These are phyloP conservation scores for Channa striata DNA, from an alignment of 2,797 vertebrate species.

Conservation along the genomic window DNA sequence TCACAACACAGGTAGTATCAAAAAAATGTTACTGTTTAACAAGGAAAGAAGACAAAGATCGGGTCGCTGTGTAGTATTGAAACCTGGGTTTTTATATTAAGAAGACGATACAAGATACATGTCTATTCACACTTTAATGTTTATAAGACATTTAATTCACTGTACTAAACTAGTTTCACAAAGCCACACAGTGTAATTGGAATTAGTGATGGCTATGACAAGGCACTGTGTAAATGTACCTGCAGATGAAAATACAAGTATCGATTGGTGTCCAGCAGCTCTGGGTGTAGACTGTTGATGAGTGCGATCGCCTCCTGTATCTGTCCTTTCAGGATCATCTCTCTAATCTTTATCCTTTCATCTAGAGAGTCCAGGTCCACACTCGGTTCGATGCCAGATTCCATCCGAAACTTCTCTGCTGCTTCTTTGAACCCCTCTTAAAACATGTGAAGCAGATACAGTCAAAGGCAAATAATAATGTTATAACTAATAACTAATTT, in stretches of 20 bases:
- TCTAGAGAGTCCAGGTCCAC: slow-evolving; percentile 96
- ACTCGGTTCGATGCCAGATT: slow-evolving; percentile 96
- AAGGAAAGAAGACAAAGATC: not conserved
- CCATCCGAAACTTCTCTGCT: slow-evolving; percentile 97
- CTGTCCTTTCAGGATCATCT: slow-evolving; percentile 97
- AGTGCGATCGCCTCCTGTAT: slow-evolving; percentile 96
- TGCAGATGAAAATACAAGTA: slow-evolving; percentile 97
- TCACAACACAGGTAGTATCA: not conserved
- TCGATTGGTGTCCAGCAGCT: slow-evolving; percentile 95
- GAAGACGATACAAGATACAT: too few species aligned
- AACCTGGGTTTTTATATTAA: too few species aligned
- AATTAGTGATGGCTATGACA: not conserved
- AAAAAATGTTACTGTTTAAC: not conserved
- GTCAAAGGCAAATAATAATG: not conserved
- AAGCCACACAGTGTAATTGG: not conserved
- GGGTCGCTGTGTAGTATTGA: too few species aligned
- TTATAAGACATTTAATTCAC: too few species aligned
- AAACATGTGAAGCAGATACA: slow-evolving; percentile 28
- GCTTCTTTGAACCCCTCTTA: slow-evolving; percentile 98
- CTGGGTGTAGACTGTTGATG: slow-evolving; percentile 96
- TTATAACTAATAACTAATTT: not conserved
- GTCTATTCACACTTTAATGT: not conserved
- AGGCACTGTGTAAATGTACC: slow-evolving; percentile 72
- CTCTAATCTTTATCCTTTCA: slow-evolving; percentile 96
- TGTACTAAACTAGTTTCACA: too few species aligned